Percentiles rank a stretch among this genome's conserved stretches.
Evolutionary conservation across 1,140 invertebrate species (phyloP).

Genomic region (Coenobita brevimanus): DNA sequence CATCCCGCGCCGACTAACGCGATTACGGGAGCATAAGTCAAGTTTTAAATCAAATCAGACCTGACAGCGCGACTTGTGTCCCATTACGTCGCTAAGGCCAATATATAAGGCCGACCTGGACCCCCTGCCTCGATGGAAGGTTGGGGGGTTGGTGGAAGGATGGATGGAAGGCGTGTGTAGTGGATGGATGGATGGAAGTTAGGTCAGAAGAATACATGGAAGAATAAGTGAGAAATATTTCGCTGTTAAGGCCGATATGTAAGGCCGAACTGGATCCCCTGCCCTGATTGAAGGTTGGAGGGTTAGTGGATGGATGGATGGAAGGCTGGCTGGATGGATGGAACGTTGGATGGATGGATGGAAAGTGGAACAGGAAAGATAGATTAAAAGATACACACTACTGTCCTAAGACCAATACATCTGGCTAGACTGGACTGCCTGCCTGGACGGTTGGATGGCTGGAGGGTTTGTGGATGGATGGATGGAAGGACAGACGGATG

Average conservation of each 20-base stretch:
- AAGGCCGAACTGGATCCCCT: no score
- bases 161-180: not conserved
- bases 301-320: not conserved
- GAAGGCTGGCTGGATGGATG: no score
- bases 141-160: not conserved
- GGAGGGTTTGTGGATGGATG: no score
- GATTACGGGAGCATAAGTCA: slow-evolving; percentile 62
- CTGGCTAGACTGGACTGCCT: no score
- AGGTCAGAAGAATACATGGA: not conserved
- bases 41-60: slow-evolving; percentile 66
- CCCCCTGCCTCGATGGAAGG: not conserved
- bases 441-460: no score
- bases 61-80: slow-evolving; percentile 50
- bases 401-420: no score
- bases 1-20: slow-evolving; percentile 50
- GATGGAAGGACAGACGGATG: no score
- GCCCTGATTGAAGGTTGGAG: not conserved
- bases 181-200: not conserved
- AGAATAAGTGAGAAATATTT: no score
- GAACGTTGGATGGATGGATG: no score
- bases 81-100: slow-evolving; percentile 56
- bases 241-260: no score
- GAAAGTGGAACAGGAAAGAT: not conserved
- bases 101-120: slow-evolving; percentile 52
- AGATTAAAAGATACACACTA: not conserved